A percentile compares a stretch with the other conserved stretches of the same genome.
phyloP scores from a whole-genome alignment of 2,797 vertebrate genomes.

The Pithecia hirsuta region DNA sequence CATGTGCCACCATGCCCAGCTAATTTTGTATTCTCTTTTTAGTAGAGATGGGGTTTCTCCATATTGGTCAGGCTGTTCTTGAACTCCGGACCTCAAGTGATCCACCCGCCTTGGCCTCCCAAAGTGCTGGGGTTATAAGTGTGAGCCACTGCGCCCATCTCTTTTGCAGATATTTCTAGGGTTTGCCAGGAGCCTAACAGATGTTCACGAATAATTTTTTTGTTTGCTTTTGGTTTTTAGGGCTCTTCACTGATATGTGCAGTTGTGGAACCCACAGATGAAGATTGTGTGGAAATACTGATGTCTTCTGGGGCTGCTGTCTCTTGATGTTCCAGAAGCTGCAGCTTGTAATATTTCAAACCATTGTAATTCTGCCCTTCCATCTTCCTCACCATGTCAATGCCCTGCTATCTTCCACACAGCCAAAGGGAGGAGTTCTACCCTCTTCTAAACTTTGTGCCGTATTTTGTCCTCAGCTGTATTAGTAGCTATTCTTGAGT shows the following conservation, averaged over 20 bases:
- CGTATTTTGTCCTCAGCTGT: not conserved
- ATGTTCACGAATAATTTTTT: not conserved
- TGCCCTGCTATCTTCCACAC: not conserved
- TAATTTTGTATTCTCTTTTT: no score
- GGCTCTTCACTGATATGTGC: not conserved
- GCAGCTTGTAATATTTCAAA: not conserved
- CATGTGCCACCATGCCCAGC: no score
- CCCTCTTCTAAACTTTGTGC: not conserved
- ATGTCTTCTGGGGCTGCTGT: not conserved
- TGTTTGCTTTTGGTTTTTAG: not conserved
- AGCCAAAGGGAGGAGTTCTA: not conserved
- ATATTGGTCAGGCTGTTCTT: no score
- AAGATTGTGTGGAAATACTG: not conserved
- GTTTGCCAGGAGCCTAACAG: not conserved
- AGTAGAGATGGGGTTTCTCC: no score
- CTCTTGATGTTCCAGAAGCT: not conserved
- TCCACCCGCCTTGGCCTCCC: no score
- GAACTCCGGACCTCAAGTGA: no score
- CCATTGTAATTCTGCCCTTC: no score
- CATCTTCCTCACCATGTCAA: not conserved
- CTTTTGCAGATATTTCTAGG: not conserved
- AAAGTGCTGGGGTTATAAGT: no score
- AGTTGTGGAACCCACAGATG: not conserved
- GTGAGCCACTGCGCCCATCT: no score
- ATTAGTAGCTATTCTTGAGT: not conserved